Evolutionary conservation across 2,888 invertebrate genomes (phyloP).

Genomic region (Alitta virens): DNA sequence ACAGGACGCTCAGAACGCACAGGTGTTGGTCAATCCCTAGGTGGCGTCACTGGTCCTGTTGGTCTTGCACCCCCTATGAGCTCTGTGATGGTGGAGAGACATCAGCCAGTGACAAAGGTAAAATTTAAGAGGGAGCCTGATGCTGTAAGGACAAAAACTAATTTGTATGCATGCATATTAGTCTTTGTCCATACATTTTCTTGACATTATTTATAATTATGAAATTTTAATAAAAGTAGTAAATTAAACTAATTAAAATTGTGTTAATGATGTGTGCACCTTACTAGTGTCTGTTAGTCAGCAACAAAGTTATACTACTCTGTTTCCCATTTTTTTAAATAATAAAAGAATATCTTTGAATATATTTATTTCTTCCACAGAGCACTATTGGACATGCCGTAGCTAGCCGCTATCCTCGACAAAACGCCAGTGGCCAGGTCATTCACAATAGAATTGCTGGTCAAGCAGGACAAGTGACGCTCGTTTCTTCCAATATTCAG

Average conservation of each 20-base stretch:
- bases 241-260: too few species aligned
- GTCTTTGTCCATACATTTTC: neutral
- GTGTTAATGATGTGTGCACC: too few species aligned
- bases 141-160: neutral
- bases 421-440: conserved; percentile 6
- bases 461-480: conserved; percentile 31
- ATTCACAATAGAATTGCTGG: conserved; percentile 40
- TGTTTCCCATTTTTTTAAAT: too few species aligned
- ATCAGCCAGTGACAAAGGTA: conserved; percentile 50
- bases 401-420: conserved; percentile 38
- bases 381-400: conserved; percentile 51
- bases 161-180: neutral
- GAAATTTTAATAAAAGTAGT: neutral
- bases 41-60: neutral
- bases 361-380: conserved; percentile 29
- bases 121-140: neutral
- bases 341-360: neutral
- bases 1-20: conserved; percentile 19
- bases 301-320: too few species aligned
- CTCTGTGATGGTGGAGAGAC: conserved; percentile 51
- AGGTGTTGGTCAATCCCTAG: conserved; percentile 14
- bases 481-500: conserved; percentile 37
- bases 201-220: neutral
- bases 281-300: too few species aligned
- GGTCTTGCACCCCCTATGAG: conserved; percentile 50